These are phyloP conservation scores for Spinus olivaceus DNA, from an alignment of 2,797 vertebrate species.

Conservation along the genomic window DNA sequence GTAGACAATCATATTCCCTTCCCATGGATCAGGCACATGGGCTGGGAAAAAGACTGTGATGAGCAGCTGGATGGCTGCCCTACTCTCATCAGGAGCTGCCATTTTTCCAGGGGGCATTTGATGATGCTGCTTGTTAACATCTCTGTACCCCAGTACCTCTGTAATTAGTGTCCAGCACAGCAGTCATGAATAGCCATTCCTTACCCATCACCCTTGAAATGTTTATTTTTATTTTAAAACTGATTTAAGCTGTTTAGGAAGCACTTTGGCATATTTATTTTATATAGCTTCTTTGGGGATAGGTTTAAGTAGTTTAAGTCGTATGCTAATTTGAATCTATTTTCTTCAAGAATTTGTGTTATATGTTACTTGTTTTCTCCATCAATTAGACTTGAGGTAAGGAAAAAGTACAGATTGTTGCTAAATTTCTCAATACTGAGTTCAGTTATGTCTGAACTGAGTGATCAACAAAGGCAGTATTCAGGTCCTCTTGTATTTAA, in stretches of 20 bases:
- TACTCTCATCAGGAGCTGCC: not conserved
- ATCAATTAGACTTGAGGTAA: not conserved
- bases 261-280: not conserved
- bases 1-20: accelerated
- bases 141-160: not conserved
- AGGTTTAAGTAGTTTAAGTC: not conserved
- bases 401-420: not conserved
- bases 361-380: not conserved
- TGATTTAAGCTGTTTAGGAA: not conserved
- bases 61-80: not conserved
- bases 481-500: not conserved
- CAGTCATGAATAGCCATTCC: not conserved
- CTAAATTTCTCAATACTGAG: not conserved
- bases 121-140: not conserved
- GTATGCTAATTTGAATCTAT: not conserved
- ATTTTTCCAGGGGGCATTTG: not conserved
- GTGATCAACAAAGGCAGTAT: not conserved
- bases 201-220: not conserved
- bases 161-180: not conserved
- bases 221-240: not conserved
- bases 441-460: not conserved
- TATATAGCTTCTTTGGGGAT: not conserved
- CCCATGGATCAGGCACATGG: not conserved
- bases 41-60: not conserved
- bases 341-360: not conserved